Base-by-base conservation (phyloP, 2,113 vertebrate genomes). In the Macheiramphus alcinus region DNA sequence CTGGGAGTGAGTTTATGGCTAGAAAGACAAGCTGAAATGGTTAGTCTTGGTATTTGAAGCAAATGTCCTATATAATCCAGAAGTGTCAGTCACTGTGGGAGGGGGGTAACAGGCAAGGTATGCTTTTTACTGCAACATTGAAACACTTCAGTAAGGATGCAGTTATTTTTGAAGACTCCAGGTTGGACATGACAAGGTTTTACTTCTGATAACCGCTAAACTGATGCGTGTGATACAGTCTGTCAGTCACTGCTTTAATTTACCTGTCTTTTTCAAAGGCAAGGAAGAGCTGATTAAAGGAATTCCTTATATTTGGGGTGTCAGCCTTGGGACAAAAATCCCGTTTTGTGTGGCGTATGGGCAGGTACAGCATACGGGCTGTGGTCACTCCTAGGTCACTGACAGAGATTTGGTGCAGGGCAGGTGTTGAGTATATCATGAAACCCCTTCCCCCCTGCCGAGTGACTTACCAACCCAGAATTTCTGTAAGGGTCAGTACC, bases 301-400 rank as follows among this genome's bases (percentile, higher is more conserved):
- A 47, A 43, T 86, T 31, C 17, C 10, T 29, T 76, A 4, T 23
- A 34, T 75, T 19, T 91, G 18, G 13, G 18, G 20, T 73, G 31
- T 72, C 43, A 80, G 40, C 61, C 15, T 82, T 6, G 18, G 55
- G 34, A 59, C 43, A 81, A 29, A 68, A 55, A 29, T 70, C 25
- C 31, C 13, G 1, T 0, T 80, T 67, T 52, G 16, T 75, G 43
- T 90, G 72, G 36, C 0, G 0, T 27, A 1, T 42, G 43, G 42
- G 48, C 22, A 59, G 22, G 13, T 45, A 27, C 0, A 3, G 15
- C 7, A 36, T 42, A 19, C 0, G 11, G 84, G 27, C 63, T 3
- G 4, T 59, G 85, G 45, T 52, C 31, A 10, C 36, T 76, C 59
- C 13, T 32, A 9, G 55, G 48, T 83, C 52, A 9, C 55, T 20